A percentile compares a stretch with the other conserved stretches of the same genome.
phyloP scores from a whole-genome alignment of 92 coral and sea anemone species.

The Phenganax marumi region DNA sequence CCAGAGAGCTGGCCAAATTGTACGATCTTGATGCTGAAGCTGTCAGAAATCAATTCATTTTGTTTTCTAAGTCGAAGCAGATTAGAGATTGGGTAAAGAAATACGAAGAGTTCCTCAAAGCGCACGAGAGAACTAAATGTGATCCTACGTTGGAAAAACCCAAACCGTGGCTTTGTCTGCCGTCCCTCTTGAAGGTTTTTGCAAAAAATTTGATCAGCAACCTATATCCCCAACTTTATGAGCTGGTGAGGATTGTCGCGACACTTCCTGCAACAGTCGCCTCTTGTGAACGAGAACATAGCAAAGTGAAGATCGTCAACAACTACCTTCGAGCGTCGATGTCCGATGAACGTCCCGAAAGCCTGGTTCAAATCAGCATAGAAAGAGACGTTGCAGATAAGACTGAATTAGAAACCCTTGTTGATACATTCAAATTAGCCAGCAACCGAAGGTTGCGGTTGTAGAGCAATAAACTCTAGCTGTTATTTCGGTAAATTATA shows the following conservation, averaged over 20 bases:
- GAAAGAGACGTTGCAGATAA: slow-evolving; percentile 42
- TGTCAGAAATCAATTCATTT: slow-evolving; percentile 32
- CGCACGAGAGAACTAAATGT: slow-evolving; percentile 16
- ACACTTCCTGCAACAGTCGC: slow-evolving; percentile 33
- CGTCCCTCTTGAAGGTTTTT: slow-evolving; percentile 29
- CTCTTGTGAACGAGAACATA: slow-evolving; percentile 32
- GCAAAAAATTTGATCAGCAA: slow-evolving; percentile 12
- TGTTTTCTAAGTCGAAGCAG: slow-evolving; percentile 23
- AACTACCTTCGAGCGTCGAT: slow-evolving; percentile 41
- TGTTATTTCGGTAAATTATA: slow-evolving; percentile 7
- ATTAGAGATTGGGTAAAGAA: slow-evolving; percentile 7
- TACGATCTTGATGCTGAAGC: slow-evolving; percentile 27
- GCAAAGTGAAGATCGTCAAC: slow-evolving; percentile 40
- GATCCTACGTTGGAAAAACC: neutral
- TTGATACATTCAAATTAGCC: slow-evolving; percentile 4
- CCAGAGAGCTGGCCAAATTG: slow-evolving; percentile 31
- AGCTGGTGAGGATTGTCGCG: slow-evolving; percentile 16
- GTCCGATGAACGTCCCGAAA: slow-evolving; percentile 38
- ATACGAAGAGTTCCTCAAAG: slow-evolving; percentile 29
- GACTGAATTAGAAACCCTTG: slow-evolving; percentile 1
- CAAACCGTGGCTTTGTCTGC: slow-evolving; percentile 36
- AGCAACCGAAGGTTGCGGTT: slow-evolving; percentile 21
- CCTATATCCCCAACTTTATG: slow-evolving; percentile 2
- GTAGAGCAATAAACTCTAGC: slow-evolving; percentile 11
- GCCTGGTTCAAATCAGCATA: slow-evolving; percentile 31